Evolutionary conservation across 2,113 vertebrate genomes (phyloP).

Genomic region (Rhynchomys soricoides): DNA sequence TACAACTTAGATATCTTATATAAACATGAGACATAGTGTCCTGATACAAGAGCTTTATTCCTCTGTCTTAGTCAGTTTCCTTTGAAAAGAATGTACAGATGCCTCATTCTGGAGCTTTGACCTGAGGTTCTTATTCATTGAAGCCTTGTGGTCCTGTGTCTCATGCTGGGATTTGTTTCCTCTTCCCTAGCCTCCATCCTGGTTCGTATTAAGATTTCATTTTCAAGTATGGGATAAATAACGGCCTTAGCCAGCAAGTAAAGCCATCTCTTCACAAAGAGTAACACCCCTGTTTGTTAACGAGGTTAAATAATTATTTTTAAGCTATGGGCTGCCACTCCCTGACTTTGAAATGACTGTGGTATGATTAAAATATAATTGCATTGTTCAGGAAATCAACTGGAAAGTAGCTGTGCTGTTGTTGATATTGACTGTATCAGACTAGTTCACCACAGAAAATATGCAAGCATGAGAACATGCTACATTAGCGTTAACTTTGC

Average conservation of each 20-base stretch:
- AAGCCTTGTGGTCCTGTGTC: conserved; percentile 65
- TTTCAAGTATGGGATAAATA: conserved; percentile 69
- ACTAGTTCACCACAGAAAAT: conserved; percentile 71
- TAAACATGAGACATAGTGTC: conserved; percentile 63
- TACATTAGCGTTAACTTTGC: conserved; percentile 78
- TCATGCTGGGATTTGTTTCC: conserved; percentile 54
- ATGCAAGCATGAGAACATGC: conserved; percentile 51
- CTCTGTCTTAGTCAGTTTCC: conserved; percentile 31
- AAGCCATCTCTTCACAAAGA: conserved; percentile 84
- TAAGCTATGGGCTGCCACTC: conserved; percentile 81
- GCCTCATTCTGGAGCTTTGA: conserved; percentile 57
- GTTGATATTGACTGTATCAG: conserved; percentile 77
- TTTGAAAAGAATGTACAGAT: conserved; percentile 61
- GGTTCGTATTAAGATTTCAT: conserved; percentile 77
- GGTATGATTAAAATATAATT: conserved; percentile 82
- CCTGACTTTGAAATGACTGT: conserved; percentile 85
- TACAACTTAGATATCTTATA: conserved; percentile 66
- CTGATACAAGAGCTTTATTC: conserved; percentile 48
- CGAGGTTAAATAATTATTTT: conserved; percentile 87
- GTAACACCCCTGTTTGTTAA: conserved; percentile 83
- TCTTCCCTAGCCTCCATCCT: conserved; percentile 66
- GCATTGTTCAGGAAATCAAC: conserved; percentile 75
- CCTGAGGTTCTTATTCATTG: conserved; percentile 64
- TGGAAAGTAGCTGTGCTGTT: conserved; percentile 79
- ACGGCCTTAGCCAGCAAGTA: conserved; percentile 76